These are phyloP conservation scores for Phaedon cochleariae DNA, from an alignment of 2,888 invertebrate species.

Conservation along the genomic window DNA sequence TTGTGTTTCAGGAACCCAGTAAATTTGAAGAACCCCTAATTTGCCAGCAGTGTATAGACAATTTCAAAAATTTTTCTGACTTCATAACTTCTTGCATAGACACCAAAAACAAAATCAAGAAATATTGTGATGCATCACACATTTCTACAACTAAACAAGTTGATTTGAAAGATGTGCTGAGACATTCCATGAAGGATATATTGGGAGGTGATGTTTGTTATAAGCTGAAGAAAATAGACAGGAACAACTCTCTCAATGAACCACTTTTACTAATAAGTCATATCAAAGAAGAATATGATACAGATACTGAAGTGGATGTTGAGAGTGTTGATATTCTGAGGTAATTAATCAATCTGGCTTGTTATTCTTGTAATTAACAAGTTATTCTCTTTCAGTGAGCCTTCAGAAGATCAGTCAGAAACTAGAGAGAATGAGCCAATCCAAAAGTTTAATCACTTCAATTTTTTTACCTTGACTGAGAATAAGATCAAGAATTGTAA, in stretches of 20 bases:
- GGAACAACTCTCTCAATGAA: background rate
- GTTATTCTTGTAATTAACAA: no score
- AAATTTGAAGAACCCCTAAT: constrained; percentile 8
- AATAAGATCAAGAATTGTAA: background rate
- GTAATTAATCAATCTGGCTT: no score
- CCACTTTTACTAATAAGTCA: background rate
- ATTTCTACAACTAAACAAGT: background rate
- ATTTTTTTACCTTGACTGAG: background rate
- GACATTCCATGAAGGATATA: background rate
- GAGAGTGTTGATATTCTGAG: background rate
- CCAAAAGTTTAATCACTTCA: background rate
- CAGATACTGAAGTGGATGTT: background rate
- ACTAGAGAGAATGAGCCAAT: background rate
- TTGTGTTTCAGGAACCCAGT: background rate
- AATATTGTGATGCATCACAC: background rate
- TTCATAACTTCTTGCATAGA: constrained; percentile 1
- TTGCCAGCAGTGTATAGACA: constrained; percentile 9
- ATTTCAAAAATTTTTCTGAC: constrained; percentile 3
- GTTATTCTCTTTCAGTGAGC: no score
- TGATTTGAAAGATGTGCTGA: background rate
- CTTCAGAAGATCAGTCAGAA: background rate
- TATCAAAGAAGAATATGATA: background rate
- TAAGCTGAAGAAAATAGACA: background rate
- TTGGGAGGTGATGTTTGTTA: background rate
- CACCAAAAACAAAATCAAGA: background rate